phyloP scores from a whole-genome alignment of 1,140 invertebrate genomes.

The Zelostemma sp. region DNA sequence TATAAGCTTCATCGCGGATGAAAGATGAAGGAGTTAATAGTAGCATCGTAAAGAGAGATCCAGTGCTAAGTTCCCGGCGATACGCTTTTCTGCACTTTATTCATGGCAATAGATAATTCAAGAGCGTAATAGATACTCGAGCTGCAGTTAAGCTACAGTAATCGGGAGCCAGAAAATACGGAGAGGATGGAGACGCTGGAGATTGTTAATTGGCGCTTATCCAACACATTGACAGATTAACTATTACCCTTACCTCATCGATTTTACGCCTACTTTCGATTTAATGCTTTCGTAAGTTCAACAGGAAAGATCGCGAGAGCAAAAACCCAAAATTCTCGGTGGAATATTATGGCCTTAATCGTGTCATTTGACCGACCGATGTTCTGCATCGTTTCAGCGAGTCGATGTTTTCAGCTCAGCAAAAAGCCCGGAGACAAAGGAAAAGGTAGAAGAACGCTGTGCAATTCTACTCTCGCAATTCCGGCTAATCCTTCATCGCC shows the following conservation, averaged over 20 bases:
- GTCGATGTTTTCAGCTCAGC: background rate
- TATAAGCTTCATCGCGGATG: no score
- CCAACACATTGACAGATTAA: background rate
- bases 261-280: no score
- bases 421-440: background rate
- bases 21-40: no score
- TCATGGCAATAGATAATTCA: background rate
- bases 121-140: background rate
- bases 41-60: no score
- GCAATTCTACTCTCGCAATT: conserved; percentile 6
- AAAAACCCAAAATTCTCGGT: no score
- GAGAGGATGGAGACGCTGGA: background rate
- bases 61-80: no score
- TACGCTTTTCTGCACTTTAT: no score
- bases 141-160: background rate
- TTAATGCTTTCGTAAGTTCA: background rate
- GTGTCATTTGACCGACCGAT: background rate
- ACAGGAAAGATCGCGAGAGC: background rate
- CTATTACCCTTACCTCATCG: background rate
- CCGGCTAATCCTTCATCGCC: conserved; percentile 27
- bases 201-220: background rate
- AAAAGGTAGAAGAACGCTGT: background rate
- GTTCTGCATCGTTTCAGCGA: background rate
- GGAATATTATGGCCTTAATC: no score
- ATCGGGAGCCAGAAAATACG: background rate